These are phyloP conservation scores for Ctenosaura bakeri DNA, from an alignment of 2,797 vertebrate species.

Conservation along the genomic window DNA sequence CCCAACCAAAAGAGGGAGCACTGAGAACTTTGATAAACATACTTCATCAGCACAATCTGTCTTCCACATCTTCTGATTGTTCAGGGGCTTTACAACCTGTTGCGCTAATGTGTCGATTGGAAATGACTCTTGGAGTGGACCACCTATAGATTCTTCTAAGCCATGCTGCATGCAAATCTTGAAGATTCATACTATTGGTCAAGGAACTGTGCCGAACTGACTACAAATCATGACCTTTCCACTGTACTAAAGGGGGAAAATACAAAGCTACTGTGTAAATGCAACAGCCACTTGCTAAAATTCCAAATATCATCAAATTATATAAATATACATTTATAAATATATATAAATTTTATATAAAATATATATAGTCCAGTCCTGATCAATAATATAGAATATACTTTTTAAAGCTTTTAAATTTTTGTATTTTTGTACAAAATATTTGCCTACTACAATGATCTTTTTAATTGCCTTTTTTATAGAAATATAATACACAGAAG, in stretches of 20 bases:
- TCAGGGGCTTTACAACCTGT: conserved; percentile 68
- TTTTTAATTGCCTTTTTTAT: conserved; percentile 75
- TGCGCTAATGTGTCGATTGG: conserved; percentile 54
- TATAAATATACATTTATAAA: conserved; percentile 76
- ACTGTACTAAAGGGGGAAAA: conserved; percentile 54
- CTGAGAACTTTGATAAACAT: conserved; percentile 74
- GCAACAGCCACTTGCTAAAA: conserved; percentile 78
- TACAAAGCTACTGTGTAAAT: conserved; percentile 73
- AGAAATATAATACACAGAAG: conserved; percentile 79
- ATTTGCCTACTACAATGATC: conserved; percentile 82
- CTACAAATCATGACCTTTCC: conserved; percentile 71
- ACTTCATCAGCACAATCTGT: conserved; percentile 66
- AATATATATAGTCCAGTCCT: conserved; percentile 84
- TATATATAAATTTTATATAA: conserved; percentile 78
- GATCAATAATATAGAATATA: conserved; percentile 86
- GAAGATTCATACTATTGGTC: conserved; percentile 67
- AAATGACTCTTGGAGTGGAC: conserved; percentile 72
- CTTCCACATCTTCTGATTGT: conserved; percentile 58
- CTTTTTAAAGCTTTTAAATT: conserved; percentile 86
- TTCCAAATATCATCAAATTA: conserved; percentile 80
- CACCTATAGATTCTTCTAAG: conserved; percentile 70
- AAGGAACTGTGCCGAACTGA: conserved; percentile 68
- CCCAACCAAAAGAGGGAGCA: conserved; percentile 70
- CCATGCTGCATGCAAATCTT: conserved; percentile 62
- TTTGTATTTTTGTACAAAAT: conserved; percentile 89